These are phyloP conservation scores for Lasioglossum marginatum DNA, from an alignment of 2,888 invertebrate genomes.

Conservation along the genomic window DNA sequence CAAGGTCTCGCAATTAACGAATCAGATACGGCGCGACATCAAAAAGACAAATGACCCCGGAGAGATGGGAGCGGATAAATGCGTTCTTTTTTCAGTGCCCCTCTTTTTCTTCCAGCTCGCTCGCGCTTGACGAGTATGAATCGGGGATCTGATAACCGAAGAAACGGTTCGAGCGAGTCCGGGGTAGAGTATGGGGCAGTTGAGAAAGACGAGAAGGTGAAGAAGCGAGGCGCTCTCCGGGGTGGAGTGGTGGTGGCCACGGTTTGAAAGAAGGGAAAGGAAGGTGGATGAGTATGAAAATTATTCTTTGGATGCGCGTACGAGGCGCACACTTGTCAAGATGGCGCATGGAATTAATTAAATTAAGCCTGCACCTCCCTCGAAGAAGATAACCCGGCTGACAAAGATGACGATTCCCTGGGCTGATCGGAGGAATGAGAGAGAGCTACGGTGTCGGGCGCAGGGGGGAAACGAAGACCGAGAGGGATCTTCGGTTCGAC, in stretches of 20 bases:
- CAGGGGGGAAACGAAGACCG: constrained; percentile 61
- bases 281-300: constrained; percentile 79
- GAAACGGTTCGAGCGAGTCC: constrained; percentile 70
- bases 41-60: constrained; percentile 77
- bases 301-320: constrained; percentile 77
- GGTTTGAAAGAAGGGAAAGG: constrained; percentile 57
- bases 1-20: constrained; percentile 77
- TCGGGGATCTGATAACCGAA: constrained; percentile 80
- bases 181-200: constrained; percentile 42
- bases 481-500: constrained; percentile 80
- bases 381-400: constrained; percentile 75
- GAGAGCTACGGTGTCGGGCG: constrained; percentile 38
- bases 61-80: constrained; percentile 73
- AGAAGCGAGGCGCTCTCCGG: constrained; percentile 38
- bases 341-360: constrained; percentile 83
- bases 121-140: constrained; percentile 77
- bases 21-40: constrained; percentile 78
- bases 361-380: constrained; percentile 82
- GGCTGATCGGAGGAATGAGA: constrained; percentile 50
- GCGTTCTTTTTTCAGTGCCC: constrained; percentile 61
- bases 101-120: constrained; percentile 47
- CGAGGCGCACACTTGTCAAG: constrained; percentile 81
- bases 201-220: constrained; percentile 52
- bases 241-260: not conserved
- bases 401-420: constrained; percentile 60